Base-by-base conservation (phyloP, 64 coral and sea anemone genomes). In the Montipora cactus region DNA sequence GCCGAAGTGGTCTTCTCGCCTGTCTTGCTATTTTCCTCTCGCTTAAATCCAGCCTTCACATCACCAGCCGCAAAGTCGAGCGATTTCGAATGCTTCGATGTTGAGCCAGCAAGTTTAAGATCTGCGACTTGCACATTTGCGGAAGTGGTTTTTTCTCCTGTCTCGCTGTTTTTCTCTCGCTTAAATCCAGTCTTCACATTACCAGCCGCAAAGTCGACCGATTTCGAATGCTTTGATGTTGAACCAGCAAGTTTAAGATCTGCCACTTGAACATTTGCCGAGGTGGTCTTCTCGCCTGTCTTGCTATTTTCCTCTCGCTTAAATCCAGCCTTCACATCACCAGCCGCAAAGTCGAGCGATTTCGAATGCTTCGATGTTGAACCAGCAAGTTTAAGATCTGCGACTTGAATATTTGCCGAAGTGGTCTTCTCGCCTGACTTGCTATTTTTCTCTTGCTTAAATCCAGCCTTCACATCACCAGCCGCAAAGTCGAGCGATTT, bases 351-450 rank as follows among this genome's bases (percentile, higher is more conserved):
- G n/a, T 74, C 71, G 19, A 74, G 2, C 1, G 71, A 74, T 28
- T 74, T 7, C 2, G 51, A 83, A 64, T 83, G 5, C 80, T 64
- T 83, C 0, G 80, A 83, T 50, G 80, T 59, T 64, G 80, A 83
- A 21, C 45, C 80, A 55, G 49, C 16, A 55, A 83, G 52, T 59
- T 58, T 37, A 64, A 83, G 3, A 59, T 83, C 52, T 59, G 18
- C 80, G 23, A 57, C 80, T 83, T 83, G 1, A 23, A 83, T 1
- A 10, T 3, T 83, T 0, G n/a, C 80, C 15, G 52, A 55, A 1
- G 28, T 19, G 16, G n/a, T 83, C 1, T 55, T 59, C 3, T 83
- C 12, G 18, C 80, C 67, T 87, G 84, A 74, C 8, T 28, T 13
- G 4, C 18, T 25, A 18, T 83, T 64, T 44, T 79, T 20, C 9